phyloP scores from a whole-genome alignment of 2,797 vertebrate species.

The Mormyrus proboscirostris region DNA sequence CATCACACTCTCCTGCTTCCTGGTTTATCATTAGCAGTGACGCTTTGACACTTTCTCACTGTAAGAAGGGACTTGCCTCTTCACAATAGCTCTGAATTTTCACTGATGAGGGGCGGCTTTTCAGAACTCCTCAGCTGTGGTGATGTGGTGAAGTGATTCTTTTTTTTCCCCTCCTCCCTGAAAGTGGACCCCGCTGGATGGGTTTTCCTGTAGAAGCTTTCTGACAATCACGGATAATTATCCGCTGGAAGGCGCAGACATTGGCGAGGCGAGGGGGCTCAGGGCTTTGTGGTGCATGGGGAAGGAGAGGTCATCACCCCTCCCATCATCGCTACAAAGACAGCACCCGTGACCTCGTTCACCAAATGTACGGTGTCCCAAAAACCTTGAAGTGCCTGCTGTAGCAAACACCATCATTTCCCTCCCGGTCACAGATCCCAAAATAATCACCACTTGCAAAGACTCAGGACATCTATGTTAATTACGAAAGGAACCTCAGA shows the following conservation, averaged over 20 bases:
- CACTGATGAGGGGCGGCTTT: not conserved
- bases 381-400: not conserved
- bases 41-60: conserved; percentile 6
- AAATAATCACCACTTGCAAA: conserved; percentile 19
- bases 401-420: not conserved
- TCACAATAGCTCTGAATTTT: conserved; percentile 14
- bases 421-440: conserved; percentile 8
- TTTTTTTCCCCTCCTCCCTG: conserved; percentile 2
- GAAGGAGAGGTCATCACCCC: conserved; percentile 16
- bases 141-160: conserved; percentile 24
- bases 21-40: conserved; percentile 1
- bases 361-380: not conserved
- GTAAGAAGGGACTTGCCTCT: conserved; percentile 2
- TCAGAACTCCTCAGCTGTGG: conserved; percentile 7
- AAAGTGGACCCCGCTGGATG: conserved; percentile 8
- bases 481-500: not conserved
- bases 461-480: not conserved
- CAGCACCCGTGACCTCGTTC: conserved; percentile 26
- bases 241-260: conserved; percentile 21
- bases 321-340: conserved; percentile 7
- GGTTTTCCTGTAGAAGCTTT: conserved; percentile 14
- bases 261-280: not conserved
- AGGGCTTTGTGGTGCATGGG: not conserved
- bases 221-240: conserved; percentile 27
- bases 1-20: conserved; percentile 5